Evolutionary conservation across 2,113 vertebrate species (phyloP), one percentile per base, ranked within the genome.

Genomic region (Illadopsis cleaveri): DNA sequence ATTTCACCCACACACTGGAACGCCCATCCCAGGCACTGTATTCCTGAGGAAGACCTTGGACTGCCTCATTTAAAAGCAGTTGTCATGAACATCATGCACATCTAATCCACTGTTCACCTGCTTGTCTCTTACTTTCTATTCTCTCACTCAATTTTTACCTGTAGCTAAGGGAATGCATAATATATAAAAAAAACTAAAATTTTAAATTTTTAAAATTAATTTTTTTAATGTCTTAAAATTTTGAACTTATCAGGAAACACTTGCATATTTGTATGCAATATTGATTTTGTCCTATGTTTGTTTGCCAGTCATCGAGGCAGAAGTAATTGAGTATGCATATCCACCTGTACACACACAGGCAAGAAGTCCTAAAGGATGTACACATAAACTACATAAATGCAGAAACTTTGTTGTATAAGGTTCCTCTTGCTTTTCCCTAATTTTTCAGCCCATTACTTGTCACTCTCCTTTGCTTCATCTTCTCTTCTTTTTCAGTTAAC

Each of bases 111-210:
- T 27, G 14, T 12, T 40, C 18, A 11, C 14, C 61, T 48, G 6
- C 24, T 54, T 21, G 15, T 9, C 15, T 70, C 48, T 51, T 65
- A 38, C 19, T 54, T 86, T 72, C 14, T 47, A 6, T 22, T n/a
- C 14, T 77, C 14, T 45, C 27, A 37, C 24, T 38, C 11, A 15
- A 4, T 25, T 83, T 86, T 81, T 35, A 70, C 56, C 35, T 57
- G 13, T 22, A 62, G 33, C 58, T 62, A 30, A 77, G 9, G 33
- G 18, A 83, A 66, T 8, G 70, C 5, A 5, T 5, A 65, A 76
- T 1, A 37, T 0, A 42, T 22, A 22, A 47, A 28, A 40, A 8
- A 6, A 33, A 4, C 2, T 25, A 9, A 54, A 23, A 31, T 6
- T 28, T 53, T 11, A 6, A 15, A 30, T 6, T 45, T 45, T 10